Conservation (phyloP, 2,888 invertebrate species). For the Meganola albula region DNA sequence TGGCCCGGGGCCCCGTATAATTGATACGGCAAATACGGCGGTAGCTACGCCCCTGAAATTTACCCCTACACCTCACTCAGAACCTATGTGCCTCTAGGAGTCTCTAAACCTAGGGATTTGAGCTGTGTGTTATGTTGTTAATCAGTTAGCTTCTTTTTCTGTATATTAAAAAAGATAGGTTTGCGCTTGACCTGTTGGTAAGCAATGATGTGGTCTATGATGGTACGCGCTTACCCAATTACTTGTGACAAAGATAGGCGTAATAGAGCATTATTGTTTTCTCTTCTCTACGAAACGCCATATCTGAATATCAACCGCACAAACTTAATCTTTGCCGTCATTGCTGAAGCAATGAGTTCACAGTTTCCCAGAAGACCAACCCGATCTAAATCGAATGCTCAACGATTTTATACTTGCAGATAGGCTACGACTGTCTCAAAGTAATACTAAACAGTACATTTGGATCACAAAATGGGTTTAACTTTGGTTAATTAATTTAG, state of each 20-base stretch:
- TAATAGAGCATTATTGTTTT: background rate
- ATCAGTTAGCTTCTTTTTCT: no score
- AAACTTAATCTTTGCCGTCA: conserved; percentile 45
- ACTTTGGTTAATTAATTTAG: conserved; percentile 30
- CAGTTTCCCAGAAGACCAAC: conserved; percentile 63
- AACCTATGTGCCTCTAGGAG: no score
- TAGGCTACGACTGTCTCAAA: conserved; percentile 41
- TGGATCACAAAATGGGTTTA: conserved; percentile 43
- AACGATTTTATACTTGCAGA: conserved; percentile 62
- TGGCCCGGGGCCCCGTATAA: no score
- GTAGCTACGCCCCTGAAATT: no score
- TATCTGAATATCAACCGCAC: conserved; percentile 6
- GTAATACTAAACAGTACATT: conserved; percentile 59
- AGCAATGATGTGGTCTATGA: no score
- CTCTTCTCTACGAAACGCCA: background rate
- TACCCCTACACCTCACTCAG: no score
- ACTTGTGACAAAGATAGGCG: background rate
- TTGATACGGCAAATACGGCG: no score
- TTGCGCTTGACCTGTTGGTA: no score
- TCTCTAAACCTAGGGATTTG: no score
- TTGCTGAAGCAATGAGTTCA: conserved; percentile 67
- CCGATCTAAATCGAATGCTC: conserved; percentile 73
- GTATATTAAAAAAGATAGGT: no score
- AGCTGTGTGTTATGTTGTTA: no score
- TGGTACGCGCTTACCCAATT: no score